Base-by-base conservation (phyloP, 1,140 invertebrate genomes). In the Achatina immaculata region DNA sequence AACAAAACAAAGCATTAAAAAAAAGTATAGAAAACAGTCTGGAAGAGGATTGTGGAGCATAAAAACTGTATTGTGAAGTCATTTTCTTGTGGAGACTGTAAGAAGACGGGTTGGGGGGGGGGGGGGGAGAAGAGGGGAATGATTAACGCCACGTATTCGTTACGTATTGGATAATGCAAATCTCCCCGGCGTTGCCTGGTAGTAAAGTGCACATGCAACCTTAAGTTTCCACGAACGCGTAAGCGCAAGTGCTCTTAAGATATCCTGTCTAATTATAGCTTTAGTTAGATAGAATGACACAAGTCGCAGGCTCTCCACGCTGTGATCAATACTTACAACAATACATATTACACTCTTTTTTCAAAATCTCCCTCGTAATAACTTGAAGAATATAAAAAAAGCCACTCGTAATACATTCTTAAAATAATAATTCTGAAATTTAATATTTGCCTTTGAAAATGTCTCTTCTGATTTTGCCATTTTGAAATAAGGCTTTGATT, bases 361-460 rank as follows among this genome's bases (percentile, higher is more conserved):
- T 14, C 19, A 55, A 2, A n/a, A 31, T 62, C 31, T 28, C 28
- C 31, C 58, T 62, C 28, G 4, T 16, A 9, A 62, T 62, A 28
- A 31, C 58, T 34, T 16, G n/a, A 6, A 14, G 58, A 2, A 62
- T 19, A 62, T 4, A 62, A 62, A 4, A 31, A 62, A 4, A 31
- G 21, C 16, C n/a, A 2, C 28, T 28, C 2, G 31, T 62, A 62
- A 62, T 62, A 62, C 28, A n/a, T 62, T 62, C n/a, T 62, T 9
- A 34, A 62, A 62, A 62, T 62, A 62, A 31, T 16, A 62, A 62
- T 62, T 62, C 28, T 2, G 3, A 31, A 62, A 62, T 62, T 31
- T 62, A 31, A 62, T 62, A 62, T 62, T 62, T 62, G n/a, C 28
- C n/a, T 62, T 62, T 62, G 28, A 62, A 62, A 62, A 62, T 62